Evolutionary conservation across 1,140 invertebrate species (phyloP), one percentile per base, ranked within the genome.

Genomic region (Helicorthomorpha holstii): DNA sequence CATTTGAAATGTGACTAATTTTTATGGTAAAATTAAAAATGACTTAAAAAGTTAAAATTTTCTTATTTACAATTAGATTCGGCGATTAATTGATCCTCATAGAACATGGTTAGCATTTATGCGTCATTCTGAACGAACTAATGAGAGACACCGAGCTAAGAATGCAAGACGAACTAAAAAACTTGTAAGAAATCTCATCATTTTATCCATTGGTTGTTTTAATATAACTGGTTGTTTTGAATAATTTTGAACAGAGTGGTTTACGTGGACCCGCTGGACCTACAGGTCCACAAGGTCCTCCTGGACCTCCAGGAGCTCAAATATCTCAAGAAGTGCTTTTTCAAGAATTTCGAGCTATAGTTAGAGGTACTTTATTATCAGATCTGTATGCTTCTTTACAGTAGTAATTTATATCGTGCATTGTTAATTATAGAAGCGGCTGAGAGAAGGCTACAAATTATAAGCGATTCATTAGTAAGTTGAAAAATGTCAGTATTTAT

Each of bases 261-360:
- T 7, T 34, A 16, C 43, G 16, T 43, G 50, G 50, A 4, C 50
- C 50, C 3, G 4, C 19, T 10, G 50, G 50, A 3, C 50, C 50
- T 24, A 29, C n/a, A 2, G 50, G 50, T 4, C 50, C 50, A 3
- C 38, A 29, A 3, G 50, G 50, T 16, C 42, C 50, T 3, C 50
- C 50, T 16, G 50, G 50, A 4, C 42, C 42, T 10, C 50, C 50
- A 23, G 50, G 50, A 22, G 50, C 50, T n/a, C 2, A 43, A n/a
- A 27, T 51, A 7, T 43, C 50, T 4, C 42, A 43, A 43, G 50
- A 51, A 25, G 42, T 44, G 2, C 26, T 51, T 3, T 38, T 51
- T 26, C 2, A 42, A 3, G 50, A 51, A 43, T 51, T 51, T 27
- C 21, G 50, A n/a, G 25, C 21, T 12, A 25, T 51, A 14, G 50